Conservation (phyloP, 2,113 vertebrate species). For the Rallus limicola region DNA sequence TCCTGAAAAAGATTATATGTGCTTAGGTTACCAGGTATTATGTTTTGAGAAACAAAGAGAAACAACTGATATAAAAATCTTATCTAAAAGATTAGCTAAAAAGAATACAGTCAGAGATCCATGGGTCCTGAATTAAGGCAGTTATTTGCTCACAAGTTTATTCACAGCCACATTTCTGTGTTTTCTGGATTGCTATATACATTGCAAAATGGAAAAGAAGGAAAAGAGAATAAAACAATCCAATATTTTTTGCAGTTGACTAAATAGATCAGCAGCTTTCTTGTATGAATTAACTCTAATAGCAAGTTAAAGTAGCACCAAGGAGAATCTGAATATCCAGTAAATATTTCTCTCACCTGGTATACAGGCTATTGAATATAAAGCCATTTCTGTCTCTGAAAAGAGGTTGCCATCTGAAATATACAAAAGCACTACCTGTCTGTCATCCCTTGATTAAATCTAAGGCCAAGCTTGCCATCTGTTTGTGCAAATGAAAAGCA, state of each 20-base stretch:
- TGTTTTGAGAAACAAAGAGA: conserved; percentile 72
- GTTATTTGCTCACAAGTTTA: conserved; percentile 35
- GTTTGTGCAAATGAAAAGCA: conserved; percentile 79
- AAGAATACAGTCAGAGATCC: conserved; percentile 58
- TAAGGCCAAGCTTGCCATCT: conserved; percentile 87
- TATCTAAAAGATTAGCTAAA: conserved; percentile 64
- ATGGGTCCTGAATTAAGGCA: conserved; percentile 53
- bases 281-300: not conserved
- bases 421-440: conserved; percentile 78
- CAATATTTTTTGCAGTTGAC: conserved; percentile 71
- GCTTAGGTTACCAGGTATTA: conserved; percentile 89
- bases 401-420: conserved; percentile 83
- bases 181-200: not conserved
- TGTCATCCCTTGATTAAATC: conserved; percentile 79
- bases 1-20: conserved; percentile 81
- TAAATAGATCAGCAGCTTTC: conserved; percentile 59
- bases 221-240: not conserved
- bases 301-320: not conserved
- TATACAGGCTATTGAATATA: conserved; percentile 47
- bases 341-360: conserved; percentile 63
- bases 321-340: conserved; percentile 58
- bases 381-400: conserved; percentile 74
- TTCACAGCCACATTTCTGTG: conserved; percentile 18
- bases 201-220: not conserved
- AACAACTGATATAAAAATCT: conserved; percentile 79